phyloP scores from a whole-genome alignment of 2,797 vertebrate species.

The Coreius guichenoti region DNA sequence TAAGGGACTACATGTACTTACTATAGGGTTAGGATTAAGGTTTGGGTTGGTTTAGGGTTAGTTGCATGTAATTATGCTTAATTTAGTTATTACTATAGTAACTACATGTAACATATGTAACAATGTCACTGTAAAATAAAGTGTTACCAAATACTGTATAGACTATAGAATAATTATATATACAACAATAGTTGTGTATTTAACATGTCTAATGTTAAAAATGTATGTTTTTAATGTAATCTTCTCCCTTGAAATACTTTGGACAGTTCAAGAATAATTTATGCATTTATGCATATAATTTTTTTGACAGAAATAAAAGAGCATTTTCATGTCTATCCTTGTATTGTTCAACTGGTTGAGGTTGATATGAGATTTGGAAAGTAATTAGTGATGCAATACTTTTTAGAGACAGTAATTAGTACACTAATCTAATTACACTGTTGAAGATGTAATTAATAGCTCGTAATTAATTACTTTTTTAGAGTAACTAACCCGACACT shows the following conservation, averaged over 20 bases:
- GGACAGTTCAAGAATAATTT: neutral
- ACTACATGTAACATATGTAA: too few species aligned
- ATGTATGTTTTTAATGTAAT: neutral
- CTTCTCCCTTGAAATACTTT: neutral
- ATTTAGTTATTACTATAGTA: too few species aligned
- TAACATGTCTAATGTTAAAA: neutral
- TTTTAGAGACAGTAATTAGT: neutral
- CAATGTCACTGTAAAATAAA: too few species aligned
- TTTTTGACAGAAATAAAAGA: neutral
- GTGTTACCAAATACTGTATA: too few species aligned
- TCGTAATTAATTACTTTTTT: neutral
- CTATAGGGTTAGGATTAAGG: too few species aligned
- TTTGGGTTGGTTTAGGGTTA: too few species aligned
- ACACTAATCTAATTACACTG: neutral
- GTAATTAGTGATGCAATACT: neutral
- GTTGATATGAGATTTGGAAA: neutral
- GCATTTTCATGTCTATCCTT: neutral
- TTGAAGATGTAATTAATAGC: neutral
- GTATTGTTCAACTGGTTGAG: neutral
- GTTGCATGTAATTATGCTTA: too few species aligned
- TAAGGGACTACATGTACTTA: too few species aligned
- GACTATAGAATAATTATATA: neutral
- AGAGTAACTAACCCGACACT: neutral
- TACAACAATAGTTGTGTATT: neutral
- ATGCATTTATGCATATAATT: neutral